Evolutionary conservation across 2,888 invertebrate species (phyloP), one percentile per base, ranked within the genome.

Genomic region (Agrypnus murinus): DNA sequence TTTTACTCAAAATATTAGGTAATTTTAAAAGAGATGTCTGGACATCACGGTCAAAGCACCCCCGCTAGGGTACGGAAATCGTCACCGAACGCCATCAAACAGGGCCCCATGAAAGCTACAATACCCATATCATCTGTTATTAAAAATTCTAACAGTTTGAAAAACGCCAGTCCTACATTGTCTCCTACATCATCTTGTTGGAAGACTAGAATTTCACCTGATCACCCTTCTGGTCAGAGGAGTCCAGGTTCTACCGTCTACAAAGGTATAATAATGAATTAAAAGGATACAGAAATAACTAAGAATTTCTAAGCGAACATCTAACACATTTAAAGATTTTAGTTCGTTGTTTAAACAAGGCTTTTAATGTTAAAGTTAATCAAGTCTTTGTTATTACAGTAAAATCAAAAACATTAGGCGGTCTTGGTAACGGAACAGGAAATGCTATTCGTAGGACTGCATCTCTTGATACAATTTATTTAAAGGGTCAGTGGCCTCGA

Each of bases 401-500:
- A 72, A 89, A 88, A 86, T 87, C 87, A 81, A 88, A 87, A 84
- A 87, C 87, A 63, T 80, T 87, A 72, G 86, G 86, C 73, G 84
- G 83, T 72, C 83, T 85, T 73, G 83, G 84, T 77, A 85, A 85
- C 74, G 72, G 69, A 25, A 70, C 89, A 74, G 87, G 88, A 71
- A 90, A 87, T 86, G 88, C 87, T 73, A 93, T 93, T 79, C 87
- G 93, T 80, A 89, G 94, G 77, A 94, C 94, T 69, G 93, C 93
- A 40, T 94, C 94, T 4, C 85, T 94, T 77, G 94, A 94, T 83
- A 92, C 93, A 15, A 89, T 94, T 78, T 93, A 94, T 85, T 88
- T 93, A 80, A 92, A 92, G 82, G 93, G 93, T 79, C 92, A 93
- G 81, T 93, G 92, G 92, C 92, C 93, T 45, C 88, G 91, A 78